phyloP scores from a whole-genome alignment of 92 coral and sea anemone genomes.

The Actinernus sp. region DNA sequence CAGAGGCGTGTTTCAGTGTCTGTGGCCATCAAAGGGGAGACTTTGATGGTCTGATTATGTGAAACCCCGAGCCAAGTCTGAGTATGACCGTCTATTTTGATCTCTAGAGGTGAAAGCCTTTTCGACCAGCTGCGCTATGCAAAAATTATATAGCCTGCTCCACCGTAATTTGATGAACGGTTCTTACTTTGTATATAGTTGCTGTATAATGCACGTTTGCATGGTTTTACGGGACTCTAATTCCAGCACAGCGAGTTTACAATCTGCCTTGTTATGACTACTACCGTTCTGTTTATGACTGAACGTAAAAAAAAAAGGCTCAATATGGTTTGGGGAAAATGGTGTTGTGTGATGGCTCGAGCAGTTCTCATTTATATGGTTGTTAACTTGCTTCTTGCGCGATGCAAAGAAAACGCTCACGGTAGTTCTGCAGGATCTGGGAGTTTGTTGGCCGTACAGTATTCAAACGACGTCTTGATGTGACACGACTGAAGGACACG shows the following conservation, averaged over 20 bases:
- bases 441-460: constrained; percentile 1
- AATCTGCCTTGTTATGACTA: constrained; percentile 60
- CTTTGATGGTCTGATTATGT: neutral
- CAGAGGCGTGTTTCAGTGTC: neutral
- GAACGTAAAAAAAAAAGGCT: constrained; percentile 9
- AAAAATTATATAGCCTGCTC: neutral
- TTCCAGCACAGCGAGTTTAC: constrained; percentile 2
- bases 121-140: neutral
- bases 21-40: neutral
- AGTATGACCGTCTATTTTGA: constrained; percentile 3
- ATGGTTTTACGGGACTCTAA: constrained; percentile 20
- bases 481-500: constrained; percentile 12
- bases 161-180: neutral
- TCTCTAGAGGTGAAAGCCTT: neutral
- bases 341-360: too few relatives aligned
- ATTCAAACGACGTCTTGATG: neutral
- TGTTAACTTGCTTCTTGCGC: too few relatives aligned
- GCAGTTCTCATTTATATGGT: too few relatives aligned
- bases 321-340: neutral
- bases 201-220: constrained; percentile 2
- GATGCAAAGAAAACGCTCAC: too few relatives aligned
- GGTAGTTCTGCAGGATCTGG: too few relatives aligned
- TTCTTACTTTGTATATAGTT: neutral
- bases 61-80: constrained; percentile 2
- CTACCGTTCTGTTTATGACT: constrained; percentile 52